Evolutionary conservation across 64 coral and sea anemone genomes (phyloP).

Genomic region (Actinia tenebrosa): DNA sequence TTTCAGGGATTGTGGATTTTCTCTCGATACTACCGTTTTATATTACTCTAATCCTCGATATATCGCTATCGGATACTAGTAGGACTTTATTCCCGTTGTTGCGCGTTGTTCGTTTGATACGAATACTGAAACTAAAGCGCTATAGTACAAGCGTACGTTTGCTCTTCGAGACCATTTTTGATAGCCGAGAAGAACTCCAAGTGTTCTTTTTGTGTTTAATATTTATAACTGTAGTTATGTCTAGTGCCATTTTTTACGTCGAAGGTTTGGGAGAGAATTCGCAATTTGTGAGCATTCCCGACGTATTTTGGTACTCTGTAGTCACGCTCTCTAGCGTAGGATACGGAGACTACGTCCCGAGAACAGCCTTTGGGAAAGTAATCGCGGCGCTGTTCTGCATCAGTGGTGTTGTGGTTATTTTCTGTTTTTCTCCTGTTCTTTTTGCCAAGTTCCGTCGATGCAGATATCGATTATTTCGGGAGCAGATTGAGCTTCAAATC

Average conservation of each 20-base stretch:
- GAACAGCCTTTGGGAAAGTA: conserved; percentile 45
- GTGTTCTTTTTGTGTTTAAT: conserved; percentile 41
- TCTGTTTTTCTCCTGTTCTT: conserved; percentile 66
- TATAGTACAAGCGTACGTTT: conserved; percentile 55
- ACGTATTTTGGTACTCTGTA: conserved; percentile 62
- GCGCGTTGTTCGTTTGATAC: conserved; percentile 30
- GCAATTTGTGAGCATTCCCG: conserved; percentile 62
- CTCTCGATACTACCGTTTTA: conserved; percentile 55
- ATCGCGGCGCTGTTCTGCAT: conserved; percentile 59
- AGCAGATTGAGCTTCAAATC: conserved; percentile 14
- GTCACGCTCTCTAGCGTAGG: conserved; percentile 66
- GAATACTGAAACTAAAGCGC: conserved; percentile 45
- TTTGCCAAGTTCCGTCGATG: conserved; percentile 64
- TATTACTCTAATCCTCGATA: conserved; percentile 16
- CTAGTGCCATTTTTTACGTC: conserved; percentile 57
- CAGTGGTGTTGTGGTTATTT: conserved; percentile 50
- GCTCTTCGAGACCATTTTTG: conserved; percentile 52
- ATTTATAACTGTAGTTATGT: conserved; percentile 54
- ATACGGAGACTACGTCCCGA: conserved; percentile 67
- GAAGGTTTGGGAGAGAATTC: conserved; percentile 35
- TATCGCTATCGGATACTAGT: background rate
- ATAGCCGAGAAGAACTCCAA: conserved; percentile 52
- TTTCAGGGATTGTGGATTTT: conserved; percentile 44
- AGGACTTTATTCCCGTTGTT: conserved; percentile 20
- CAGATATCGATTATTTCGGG: background rate